phyloP scores from a whole-genome alignment of 2,888 invertebrate species.

The Pycnomerus fuliginosus region DNA sequence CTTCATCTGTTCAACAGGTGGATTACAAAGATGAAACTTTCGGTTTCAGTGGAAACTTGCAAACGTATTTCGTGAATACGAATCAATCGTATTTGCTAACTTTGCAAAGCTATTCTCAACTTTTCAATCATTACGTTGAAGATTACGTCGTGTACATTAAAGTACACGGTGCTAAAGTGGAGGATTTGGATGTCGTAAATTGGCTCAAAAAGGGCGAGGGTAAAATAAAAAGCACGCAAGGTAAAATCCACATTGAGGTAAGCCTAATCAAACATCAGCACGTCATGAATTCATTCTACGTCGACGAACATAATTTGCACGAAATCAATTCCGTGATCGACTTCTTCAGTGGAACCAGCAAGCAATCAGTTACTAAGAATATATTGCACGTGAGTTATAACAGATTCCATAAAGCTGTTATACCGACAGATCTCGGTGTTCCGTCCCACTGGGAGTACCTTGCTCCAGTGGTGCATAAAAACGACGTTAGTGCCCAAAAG shows the following conservation, averaged over 20 bases:
- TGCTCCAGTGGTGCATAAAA: conserved; percentile 38
- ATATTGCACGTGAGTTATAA: conserved; percentile 28
- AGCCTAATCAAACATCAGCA: conserved; percentile 3
- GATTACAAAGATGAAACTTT: conserved; percentile 51
- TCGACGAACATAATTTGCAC: conserved; percentile 8
- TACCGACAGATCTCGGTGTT: conserved; percentile 51
- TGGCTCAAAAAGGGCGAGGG: neutral
- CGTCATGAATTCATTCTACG: conserved; percentile 2
- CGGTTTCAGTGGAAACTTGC: conserved; percentile 48
- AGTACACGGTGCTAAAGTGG: conserved; percentile 1
- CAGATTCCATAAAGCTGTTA: conserved; percentile 24
- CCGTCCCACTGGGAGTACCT: conserved; percentile 43
- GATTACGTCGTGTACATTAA: conserved; percentile 9
- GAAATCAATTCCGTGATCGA: conserved; percentile 4
- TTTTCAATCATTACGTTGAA: conserved; percentile 7
- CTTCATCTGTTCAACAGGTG: conserved; percentile 43
- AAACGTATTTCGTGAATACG: conserved; percentile 32
- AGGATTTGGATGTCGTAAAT: neutral
- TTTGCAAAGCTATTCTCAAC: neutral
- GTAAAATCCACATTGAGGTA: conserved; percentile 4
- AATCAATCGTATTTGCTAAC: conserved; percentile 18
- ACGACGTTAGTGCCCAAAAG: conserved; percentile 33
- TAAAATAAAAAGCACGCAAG: neutral
- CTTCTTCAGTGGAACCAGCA: conserved; percentile 8
- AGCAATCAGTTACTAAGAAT: conserved; percentile 1